Evolutionary conservation across 2,888 invertebrate species (phyloP).

Genomic region (Tetranychus piercei): DNA sequence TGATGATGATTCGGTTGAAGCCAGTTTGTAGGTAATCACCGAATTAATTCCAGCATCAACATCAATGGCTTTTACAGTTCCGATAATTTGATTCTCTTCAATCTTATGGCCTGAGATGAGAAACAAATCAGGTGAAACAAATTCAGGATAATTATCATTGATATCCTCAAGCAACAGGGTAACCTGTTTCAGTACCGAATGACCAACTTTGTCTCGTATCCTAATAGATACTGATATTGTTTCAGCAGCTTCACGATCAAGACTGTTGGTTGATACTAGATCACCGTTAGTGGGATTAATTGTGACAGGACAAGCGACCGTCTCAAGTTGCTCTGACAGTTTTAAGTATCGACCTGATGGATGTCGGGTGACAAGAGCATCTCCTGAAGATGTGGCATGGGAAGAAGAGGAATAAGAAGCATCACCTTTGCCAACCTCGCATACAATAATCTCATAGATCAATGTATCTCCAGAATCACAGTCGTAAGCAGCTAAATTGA

Average conservation of each 20-base stretch:
- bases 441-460: slow-evolving; percentile 19
- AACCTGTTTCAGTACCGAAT: slow-evolving; percentile 73
- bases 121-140: slow-evolving; percentile 72
- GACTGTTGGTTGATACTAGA: slow-evolving; percentile 25
- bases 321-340: slow-evolving; percentile 15
- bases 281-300: slow-evolving; percentile 31
- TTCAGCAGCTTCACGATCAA: slow-evolving; percentile 28
- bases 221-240: slow-evolving; percentile 11
- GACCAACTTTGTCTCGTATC: slow-evolving; percentile 24
- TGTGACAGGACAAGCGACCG: slow-evolving; percentile 27
- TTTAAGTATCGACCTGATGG: slow-evolving; percentile 5
- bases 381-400: too few species aligned
- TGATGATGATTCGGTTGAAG: too few species aligned
- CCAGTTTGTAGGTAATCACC: slow-evolving; percentile 70
- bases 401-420: too few species aligned
- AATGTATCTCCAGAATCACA: slow-evolving; percentile 14
- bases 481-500: slow-evolving; percentile 29
- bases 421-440: neutral
- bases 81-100: slow-evolving; percentile 44
- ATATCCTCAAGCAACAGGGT: slow-evolving; percentile 80
- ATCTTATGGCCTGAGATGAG: slow-evolving; percentile 43
- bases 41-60: slow-evolving; percentile 68
- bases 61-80: slow-evolving; percentile 75
- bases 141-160: slow-evolving; percentile 77
- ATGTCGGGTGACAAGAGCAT: too few species aligned